Evolutionary conservation across 2,888 invertebrate genomes (phyloP), one percentile per base, ranked within the genome.

Genomic region (Chymomyza caudatula): DNA sequence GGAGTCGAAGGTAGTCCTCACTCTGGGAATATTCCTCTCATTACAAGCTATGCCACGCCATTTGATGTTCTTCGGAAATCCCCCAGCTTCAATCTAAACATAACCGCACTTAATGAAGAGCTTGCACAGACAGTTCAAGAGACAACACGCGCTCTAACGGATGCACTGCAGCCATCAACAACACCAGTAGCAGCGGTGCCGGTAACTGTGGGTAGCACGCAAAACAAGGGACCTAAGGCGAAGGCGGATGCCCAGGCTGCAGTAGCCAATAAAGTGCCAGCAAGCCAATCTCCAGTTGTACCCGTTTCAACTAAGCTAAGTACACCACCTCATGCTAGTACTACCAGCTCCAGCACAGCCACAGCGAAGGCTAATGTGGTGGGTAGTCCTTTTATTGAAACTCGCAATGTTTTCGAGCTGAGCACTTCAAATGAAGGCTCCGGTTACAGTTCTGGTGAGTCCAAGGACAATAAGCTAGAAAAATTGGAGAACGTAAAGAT

Each of bases 31-130:
- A 29, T 37, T 11, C 29, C 22, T 61, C 5, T 23, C 52, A 8
- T 49, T n/a, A 37, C 44, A 2, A 59, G 5, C 25, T 62, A 60
- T 47, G n/a, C 83, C 19, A 83, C 81, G 61, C 92, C 92, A 59
- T 93, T 93, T 44, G 90, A 90, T 78, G 87, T 82, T 0, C 49
- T 90, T 13, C 79, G 90, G 4, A 90, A 90, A 74, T 90, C 90
- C 4, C 90, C 90, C 13, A 90, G 89, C 57, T 90, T 90, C 53
- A 90, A 90, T 75, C 67, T 90, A 23, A 89, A 89, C 56, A 88
- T 89, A 2, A 88, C 86, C 15, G 89, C 89, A 0, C 71, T 90
- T 0, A 89, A 89, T 43, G 90, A 90, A 65, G 90, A 90, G 53
- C 69, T 89, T 29, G 89, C 89, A 0, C 88, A 90, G 61, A 89